A percentile compares a stretch with the other conserved stretches of the same genome.
phyloP scores from a whole-genome alignment of 2,888 invertebrate genomes.

The Polietes domitor region DNA sequence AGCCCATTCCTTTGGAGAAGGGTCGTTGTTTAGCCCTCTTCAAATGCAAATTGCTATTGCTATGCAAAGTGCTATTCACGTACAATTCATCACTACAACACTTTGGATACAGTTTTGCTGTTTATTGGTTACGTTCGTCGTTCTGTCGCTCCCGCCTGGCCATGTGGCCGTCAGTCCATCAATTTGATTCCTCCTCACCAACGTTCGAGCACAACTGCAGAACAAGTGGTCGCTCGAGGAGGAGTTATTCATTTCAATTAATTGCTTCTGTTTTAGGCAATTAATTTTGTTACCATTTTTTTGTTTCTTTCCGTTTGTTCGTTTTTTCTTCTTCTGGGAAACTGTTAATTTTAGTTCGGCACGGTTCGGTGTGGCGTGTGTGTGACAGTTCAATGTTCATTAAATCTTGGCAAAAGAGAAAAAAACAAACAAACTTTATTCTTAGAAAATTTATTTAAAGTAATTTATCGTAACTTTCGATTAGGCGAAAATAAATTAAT shows the following conservation, averaged over 20 bases:
- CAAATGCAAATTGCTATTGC: constrained; percentile 33
- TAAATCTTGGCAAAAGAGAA: neutral
- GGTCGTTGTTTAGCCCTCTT: neutral
- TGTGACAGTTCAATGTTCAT: constrained; percentile 18
- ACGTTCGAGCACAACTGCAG: neutral
- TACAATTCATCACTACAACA: constrained; percentile 32
- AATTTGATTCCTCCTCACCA: constrained; percentile 17
- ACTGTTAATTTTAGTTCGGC: constrained; percentile 31
- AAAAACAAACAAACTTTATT: constrained; percentile 3
- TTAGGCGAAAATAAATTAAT: constrained; percentile 35
- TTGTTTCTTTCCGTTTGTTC: neutral
- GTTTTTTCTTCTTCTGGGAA: constrained; percentile 15
- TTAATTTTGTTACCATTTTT: constrained; percentile 60
- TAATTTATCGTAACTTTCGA: constrained; percentile 31
- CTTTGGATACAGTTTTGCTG: constrained; percentile 25
- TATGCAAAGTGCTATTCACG: constrained; percentile 10
- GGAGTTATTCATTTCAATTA: constrained; percentile 64
- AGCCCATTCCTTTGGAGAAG: neutral
- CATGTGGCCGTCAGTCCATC: neutral
- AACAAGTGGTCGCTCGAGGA: neutral
- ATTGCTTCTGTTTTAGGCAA: constrained; percentile 67
- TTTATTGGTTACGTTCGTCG: constrained; percentile 28
- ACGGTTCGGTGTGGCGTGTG: constrained; percentile 3
- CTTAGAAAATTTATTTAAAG: constrained; percentile 37
- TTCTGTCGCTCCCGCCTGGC: neutral